Evolutionary conservation across 1,140 invertebrate genomes (phyloP).

Genomic region (Coelopa frigida): DNA sequence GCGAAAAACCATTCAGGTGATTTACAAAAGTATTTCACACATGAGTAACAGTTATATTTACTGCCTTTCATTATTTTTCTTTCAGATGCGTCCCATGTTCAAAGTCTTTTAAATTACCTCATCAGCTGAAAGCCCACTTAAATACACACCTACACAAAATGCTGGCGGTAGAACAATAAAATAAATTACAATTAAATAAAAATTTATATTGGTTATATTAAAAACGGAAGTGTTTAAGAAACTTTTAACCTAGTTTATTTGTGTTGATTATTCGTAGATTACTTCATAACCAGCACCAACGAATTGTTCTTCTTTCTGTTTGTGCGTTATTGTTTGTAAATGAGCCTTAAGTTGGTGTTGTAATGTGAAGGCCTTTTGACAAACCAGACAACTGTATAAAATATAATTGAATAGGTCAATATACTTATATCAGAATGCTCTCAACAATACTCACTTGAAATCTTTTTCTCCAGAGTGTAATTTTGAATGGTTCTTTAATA

Average conservation of each 20-base stretch:
- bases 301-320: slow-evolving; percentile 22
- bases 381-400: slow-evolving; percentile 30
- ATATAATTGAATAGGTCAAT: slow-evolving; percentile 2
- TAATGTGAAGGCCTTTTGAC: slow-evolving; percentile 32
- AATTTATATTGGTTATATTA: background rate
- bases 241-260: background rate
- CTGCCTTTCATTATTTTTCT: background rate
- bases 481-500: slow-evolving; percentile 33
- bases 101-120: slow-evolving; percentile 32
- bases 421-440: background rate
- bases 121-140: slow-evolving; percentile 33
- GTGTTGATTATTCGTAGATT: slow-evolving; percentile 8
- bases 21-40: slow-evolving; percentile 1
- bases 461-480: slow-evolving; percentile 35
- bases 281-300: slow-evolving; percentile 11
- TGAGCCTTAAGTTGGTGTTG: slow-evolving; percentile 37
- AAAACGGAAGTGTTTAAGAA: background rate
- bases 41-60: background rate
- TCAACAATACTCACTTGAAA: slow-evolving; percentile 15
- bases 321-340: slow-evolving; percentile 31
- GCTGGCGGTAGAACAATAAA: background rate
- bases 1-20: slow-evolving; percentile 25
- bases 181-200: background rate
- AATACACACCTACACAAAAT: slow-evolving; percentile 24
- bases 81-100: slow-evolving; percentile 25